Evolutionary conservation across 2,797 vertebrate genomes (phyloP).

Genomic region (Coregonus suidteri): DNA sequence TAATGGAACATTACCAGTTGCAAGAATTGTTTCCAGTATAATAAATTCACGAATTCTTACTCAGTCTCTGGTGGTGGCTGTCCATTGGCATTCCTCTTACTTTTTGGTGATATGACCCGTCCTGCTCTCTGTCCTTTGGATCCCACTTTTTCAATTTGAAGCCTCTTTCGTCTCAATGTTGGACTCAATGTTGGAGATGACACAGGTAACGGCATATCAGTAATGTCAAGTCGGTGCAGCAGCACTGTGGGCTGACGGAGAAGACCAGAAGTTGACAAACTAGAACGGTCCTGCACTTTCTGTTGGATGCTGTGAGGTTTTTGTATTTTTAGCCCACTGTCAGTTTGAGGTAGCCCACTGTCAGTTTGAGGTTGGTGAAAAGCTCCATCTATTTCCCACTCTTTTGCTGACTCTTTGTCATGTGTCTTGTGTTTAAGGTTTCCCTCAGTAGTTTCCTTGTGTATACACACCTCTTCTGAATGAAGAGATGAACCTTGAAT

Average conservation of each 20-base stretch:
- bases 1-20: neutral
- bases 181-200: neutral
- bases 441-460: neutral
- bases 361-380: too few relatives aligned
- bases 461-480: neutral
- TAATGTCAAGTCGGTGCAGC: neutral
- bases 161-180: neutral
- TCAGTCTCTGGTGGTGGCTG: neutral
- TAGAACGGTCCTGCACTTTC: neutral
- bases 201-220: neutral
- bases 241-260: neutral
- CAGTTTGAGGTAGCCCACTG: too few relatives aligned
- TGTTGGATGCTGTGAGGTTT: too few relatives aligned
- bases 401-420: too few relatives aligned
- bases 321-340: too few relatives aligned
- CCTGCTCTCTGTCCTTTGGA: neutral
- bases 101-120: neutral
- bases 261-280: neutral
- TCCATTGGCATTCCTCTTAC: neutral
- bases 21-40: neutral
- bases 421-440: neutral
- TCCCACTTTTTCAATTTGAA: neutral
- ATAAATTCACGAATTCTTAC: neutral
- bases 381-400: too few relatives aligned
- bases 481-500: too few relatives aligned